Base-by-base conservation (phyloP, 2,113 vertebrate species). In the Galemys pyrenaicus region DNA sequence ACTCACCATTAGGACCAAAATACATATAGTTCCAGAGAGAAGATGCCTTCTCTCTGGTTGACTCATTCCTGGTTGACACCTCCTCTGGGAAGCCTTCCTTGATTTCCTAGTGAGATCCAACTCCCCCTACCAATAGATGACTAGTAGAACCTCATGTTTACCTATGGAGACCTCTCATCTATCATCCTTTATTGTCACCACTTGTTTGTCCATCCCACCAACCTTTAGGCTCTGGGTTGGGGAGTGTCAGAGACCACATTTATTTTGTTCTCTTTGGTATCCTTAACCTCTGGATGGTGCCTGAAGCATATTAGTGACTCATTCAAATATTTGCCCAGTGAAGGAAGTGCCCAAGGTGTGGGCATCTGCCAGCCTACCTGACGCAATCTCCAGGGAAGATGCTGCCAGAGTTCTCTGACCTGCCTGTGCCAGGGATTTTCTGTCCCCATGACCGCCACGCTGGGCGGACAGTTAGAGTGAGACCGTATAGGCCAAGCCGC, bases 141-240 rank as follows among this genome's bases (percentile, higher is more conserved):
- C 49, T 19, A 9, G 19, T 9, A 30, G 68, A 68, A 77, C 49
- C 46, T 37, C 22, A 4, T 11, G 6, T n/a, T 17, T n/a, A 10
- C 11, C 20, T 0, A 0, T 15, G 32, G 71, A 56, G 37, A 19
- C 30, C 13, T 22, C 22, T 58, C 41, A 44, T 1, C 5, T 6
- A 16, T 41, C 37, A 16, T 15, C 37, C n/a, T 71, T 71, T 54
- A 13, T 41, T 41, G 49, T 24, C 20, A 37, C 17, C 37, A 32
- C 28, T 58, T 71, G 19, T 26, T 46, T 56, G 51, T 37, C 41
- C 46, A 74, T 16, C n/a, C 28, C 30, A 17, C 1, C 20, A 65
- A 65, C 46, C 12, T 19, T 12, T 35, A 60, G 37, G 49, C 30
- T 49, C 4, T 5, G 30, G 19, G 6, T 35, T 22, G 19, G 54